Percentiles rank a stretch among this genome's conserved stretches.
phyloP scores from a whole-genome alignment of 2,797 vertebrate species.

The Lemur catta region DNA sequence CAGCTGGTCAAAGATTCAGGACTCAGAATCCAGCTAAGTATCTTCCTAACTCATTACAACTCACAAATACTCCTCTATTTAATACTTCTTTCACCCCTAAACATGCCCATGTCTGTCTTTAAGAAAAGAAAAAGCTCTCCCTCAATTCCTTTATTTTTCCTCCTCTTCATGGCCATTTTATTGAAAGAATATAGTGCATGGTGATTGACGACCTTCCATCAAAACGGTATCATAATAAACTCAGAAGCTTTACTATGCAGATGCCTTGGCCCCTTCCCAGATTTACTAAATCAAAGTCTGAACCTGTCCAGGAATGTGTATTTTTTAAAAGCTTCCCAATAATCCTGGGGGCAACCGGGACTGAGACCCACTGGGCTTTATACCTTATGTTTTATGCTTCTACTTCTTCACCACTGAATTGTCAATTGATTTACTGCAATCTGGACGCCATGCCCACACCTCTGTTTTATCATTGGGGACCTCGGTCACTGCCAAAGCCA shows the following conservation, averaged over 20 bases:
- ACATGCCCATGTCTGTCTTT: neutral
- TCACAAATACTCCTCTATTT: neutral
- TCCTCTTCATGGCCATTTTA: neutral
- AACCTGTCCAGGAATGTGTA: neutral
- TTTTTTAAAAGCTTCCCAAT: neutral
- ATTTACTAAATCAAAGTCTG: neutral
- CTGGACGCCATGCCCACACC: neutral
- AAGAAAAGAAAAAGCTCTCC: neutral
- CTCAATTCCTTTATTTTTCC: neutral
- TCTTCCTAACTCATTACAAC: neutral
- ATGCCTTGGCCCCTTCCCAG: neutral
- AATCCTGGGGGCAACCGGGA: neutral
- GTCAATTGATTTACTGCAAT: neutral
- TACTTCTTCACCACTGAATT: neutral
- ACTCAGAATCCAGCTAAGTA: neutral
- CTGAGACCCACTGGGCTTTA: neutral
- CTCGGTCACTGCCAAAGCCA: neutral
- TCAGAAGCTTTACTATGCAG: neutral
- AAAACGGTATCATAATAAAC: neutral
- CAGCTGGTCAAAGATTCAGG: neutral
- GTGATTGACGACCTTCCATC: neutral
- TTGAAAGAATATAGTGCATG: neutral
- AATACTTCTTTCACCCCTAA: neutral
- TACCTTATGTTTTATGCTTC: neutral
- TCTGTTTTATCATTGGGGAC: neutral